Evolutionary conservation across 2,888 invertebrate species (phyloP).

Genomic region (Bombylius major): DNA sequence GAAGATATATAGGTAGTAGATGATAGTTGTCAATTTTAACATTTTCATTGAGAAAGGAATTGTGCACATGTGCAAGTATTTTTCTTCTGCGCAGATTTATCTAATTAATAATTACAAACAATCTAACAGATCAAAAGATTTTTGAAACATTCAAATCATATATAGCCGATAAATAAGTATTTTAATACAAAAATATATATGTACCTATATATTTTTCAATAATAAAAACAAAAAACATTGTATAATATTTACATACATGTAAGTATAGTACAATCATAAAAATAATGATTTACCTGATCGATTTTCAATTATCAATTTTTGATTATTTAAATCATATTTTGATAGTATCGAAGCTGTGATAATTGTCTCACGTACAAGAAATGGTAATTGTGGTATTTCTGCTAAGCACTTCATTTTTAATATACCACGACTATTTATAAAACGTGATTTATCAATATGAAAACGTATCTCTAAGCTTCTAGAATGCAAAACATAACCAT

Average conservation of each 20-base stretch:
- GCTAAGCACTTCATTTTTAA: conserved; percentile 35
- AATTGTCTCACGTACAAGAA: conserved; percentile 26
- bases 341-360: conserved; percentile 30
- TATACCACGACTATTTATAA: conserved; percentile 28
- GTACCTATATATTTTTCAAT: neutral
- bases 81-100: too few relatives aligned
- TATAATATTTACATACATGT: neutral
- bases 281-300: conserved; percentile 3
- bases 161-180: too few relatives aligned
- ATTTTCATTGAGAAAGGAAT: too few relatives aligned
- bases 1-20: too few relatives aligned
- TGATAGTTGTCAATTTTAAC: too few relatives aligned
- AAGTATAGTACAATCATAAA: neutral
- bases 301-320: conserved; percentile 28
- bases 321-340: conserved; percentile 32
- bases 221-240: neutral
- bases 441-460: conserved; percentile 30
- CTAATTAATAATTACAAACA: too few relatives aligned
- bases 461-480: conserved; percentile 33
- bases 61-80: too few relatives aligned
- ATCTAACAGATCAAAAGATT: too few relatives aligned
- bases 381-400: conserved; percentile 26
- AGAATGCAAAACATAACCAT: conserved; percentile 31
- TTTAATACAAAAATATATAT: too few relatives aligned
- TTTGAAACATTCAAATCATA: too few relatives aligned